phyloP scores from a whole-genome alignment of 2,888 invertebrate species.

The Troides oblongomaculatus region DNA sequence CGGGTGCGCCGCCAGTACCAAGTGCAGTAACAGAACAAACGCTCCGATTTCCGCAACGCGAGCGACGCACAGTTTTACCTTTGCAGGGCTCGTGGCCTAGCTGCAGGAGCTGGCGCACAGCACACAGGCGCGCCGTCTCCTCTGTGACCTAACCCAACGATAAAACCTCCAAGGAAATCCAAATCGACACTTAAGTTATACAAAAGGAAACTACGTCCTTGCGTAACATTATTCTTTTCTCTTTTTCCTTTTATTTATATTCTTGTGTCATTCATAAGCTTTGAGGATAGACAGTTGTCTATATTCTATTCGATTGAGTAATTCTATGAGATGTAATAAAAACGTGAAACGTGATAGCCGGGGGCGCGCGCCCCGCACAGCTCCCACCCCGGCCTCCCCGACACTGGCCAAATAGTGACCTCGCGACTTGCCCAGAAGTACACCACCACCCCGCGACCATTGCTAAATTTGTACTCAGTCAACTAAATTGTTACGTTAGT shows the following conservation, averaged over 20 bases:
- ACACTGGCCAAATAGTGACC: no score
- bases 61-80: not conserved
- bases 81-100: not conserved
- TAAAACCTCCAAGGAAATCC: conserved; percentile 37
- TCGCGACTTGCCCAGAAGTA: no score
- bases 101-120: not conserved
- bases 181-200: conserved; percentile 33
- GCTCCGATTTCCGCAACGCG: conserved; percentile 1
- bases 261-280: conserved; percentile 5
- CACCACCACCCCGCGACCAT: no score
- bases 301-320: not conserved
- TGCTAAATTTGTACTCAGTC: no score
- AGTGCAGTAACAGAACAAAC: not conserved
- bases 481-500: no score
- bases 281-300: not conserved
- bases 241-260: conserved; percentile 13
- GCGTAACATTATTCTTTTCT: conserved; percentile 12
- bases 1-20: no score
- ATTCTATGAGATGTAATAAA: no score
- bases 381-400: no score
- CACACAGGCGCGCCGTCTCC: not conserved
- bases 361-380: no score
- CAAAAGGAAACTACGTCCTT: conserved; percentile 35
- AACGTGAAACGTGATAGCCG: no score
- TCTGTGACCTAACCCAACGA: conserved; percentile 13